phyloP scores from a whole-genome alignment of 2,797 vertebrate species.

The Sebastes iracundus region DNA sequence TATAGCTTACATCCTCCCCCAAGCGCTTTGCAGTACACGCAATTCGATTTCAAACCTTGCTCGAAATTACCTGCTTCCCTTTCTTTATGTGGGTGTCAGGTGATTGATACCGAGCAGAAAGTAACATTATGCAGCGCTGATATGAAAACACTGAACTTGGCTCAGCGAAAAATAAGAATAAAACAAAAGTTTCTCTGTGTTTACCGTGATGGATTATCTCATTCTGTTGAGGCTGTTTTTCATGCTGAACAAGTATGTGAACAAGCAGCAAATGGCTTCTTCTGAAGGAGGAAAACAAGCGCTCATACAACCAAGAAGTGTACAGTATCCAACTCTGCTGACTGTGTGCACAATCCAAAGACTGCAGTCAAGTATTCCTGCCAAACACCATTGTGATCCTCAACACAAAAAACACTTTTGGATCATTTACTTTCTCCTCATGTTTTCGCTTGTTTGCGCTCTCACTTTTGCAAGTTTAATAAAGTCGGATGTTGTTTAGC shows the following conservation, averaged over 20 bases:
- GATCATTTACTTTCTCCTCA: neutral
- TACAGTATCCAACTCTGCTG: neutral
- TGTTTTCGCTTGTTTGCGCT: slow-evolving; percentile 9
- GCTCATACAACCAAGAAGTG: neutral
- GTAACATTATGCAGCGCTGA: slow-evolving; percentile 31
- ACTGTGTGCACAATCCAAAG: neutral
- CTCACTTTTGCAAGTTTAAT: slow-evolving; percentile 19
- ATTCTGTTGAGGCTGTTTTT: slow-evolving; percentile 7
- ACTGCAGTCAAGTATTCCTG: neutral
- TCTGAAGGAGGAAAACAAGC: neutral
- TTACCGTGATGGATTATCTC: slow-evolving; percentile 38
- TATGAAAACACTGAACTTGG: slow-evolving; percentile 20
- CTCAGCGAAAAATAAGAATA: slow-evolving; percentile 8
- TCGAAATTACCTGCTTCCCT: slow-evolving; percentile 32
- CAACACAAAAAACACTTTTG: neutral
- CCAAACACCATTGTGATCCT: neutral
- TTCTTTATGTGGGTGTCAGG: slow-evolving; percentile 23
- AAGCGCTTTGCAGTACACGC: slow-evolving; percentile 21
- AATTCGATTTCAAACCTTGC: slow-evolving; percentile 48
- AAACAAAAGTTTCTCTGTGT: slow-evolving; percentile 29
- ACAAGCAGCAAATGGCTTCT: slow-evolving; percentile 4
- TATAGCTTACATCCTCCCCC: slow-evolving; percentile 10
- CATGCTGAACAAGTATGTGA: neutral
- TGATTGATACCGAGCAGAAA: slow-evolving; percentile 46
- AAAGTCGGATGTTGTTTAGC: neutral